These are phyloP conservation scores for Eleginops maclovinus DNA, from an alignment of 2,113 vertebrate species.

Conservation along the genomic window DNA sequence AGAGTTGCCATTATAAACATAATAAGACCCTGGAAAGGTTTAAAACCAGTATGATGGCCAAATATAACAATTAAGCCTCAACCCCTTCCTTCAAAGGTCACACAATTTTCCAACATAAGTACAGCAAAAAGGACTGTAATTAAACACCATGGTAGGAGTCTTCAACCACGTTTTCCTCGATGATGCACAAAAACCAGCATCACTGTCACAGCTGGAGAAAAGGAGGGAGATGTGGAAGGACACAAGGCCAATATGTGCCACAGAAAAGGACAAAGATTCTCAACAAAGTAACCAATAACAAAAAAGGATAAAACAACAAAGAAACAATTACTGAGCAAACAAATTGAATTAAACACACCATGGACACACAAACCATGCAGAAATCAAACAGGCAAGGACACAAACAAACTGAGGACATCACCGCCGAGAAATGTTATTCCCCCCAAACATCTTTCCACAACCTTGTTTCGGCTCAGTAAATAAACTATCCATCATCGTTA, in stretches of 20 bases:
- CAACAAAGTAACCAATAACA: neutral
- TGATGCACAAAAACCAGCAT: too few species aligned
- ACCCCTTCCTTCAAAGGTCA: too few species aligned
- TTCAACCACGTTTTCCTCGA: too few species aligned
- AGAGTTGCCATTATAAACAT: too few species aligned
- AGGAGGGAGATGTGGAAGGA: neutral
- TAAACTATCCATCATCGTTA: slow-evolving; percentile 81
- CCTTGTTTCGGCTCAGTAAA: slow-evolving; percentile 77
- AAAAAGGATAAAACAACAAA: neutral
- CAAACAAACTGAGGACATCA: slow-evolving; percentile 31
- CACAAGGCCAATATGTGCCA: neutral
- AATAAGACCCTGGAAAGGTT: too few species aligned
- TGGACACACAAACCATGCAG: slow-evolving; percentile 5
- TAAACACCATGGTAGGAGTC: too few species aligned
- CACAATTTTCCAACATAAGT: too few species aligned
- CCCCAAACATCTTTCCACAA: slow-evolving; percentile 40
- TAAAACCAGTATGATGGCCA: too few species aligned
- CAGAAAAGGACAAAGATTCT: neutral
- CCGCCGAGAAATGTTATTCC: slow-evolving; percentile 36
- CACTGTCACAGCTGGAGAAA: too few species aligned
- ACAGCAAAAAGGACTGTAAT: too few species aligned
- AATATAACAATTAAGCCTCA: too few species aligned
- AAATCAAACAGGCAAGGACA: slow-evolving; percentile 33
- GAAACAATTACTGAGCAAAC: neutral
- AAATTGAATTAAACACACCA: slow-evolving; percentile 21